Conservation (phyloP, 2,113 vertebrate species). For the Murina feae region DNA sequence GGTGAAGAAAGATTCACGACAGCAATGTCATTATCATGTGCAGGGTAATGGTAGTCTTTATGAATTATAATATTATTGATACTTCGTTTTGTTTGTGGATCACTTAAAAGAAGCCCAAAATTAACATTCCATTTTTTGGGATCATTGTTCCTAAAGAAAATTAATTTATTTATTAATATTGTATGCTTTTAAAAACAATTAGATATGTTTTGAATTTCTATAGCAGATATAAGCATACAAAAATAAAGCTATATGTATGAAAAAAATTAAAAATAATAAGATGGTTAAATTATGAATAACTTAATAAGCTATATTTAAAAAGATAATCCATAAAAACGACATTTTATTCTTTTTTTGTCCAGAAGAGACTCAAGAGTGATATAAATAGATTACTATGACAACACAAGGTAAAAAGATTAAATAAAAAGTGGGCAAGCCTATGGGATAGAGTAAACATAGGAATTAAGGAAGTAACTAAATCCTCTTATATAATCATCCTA, state of each 20-base stretch:
- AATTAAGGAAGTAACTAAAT: slow-evolving; percentile 23
- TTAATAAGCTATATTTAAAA: not conserved
- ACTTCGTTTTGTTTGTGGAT: slow-evolving; percentile 71
- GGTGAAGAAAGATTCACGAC: slow-evolving; percentile 87
- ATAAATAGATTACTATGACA: not conserved
- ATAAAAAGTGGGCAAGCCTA: not conserved
- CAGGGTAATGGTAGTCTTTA: slow-evolving; percentile 83
- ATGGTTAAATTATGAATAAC: not conserved
- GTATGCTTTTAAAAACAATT: not conserved
- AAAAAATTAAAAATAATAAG: not conserved
- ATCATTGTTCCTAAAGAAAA: slow-evolving; percentile 76
- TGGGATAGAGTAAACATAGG: not conserved
- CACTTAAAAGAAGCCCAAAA: slow-evolving; percentile 84
- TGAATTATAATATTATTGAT: slow-evolving; percentile 88
- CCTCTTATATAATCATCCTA: not conserved
- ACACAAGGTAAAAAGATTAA: not conserved
- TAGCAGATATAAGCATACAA: not conserved
- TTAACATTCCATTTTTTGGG: slow-evolving; percentile 85
- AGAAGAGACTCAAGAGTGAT: not conserved
- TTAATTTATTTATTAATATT: slow-evolving; percentile 33
- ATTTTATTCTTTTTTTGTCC: slow-evolving; percentile 20
- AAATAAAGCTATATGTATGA: not conserved
- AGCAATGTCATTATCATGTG: slow-evolving; percentile 89
- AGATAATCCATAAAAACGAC: not conserved
- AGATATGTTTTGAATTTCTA: not conserved